Conservation (phyloP, 2,797 vertebrate genomes). For the Myotis daubentonii region DNA sequence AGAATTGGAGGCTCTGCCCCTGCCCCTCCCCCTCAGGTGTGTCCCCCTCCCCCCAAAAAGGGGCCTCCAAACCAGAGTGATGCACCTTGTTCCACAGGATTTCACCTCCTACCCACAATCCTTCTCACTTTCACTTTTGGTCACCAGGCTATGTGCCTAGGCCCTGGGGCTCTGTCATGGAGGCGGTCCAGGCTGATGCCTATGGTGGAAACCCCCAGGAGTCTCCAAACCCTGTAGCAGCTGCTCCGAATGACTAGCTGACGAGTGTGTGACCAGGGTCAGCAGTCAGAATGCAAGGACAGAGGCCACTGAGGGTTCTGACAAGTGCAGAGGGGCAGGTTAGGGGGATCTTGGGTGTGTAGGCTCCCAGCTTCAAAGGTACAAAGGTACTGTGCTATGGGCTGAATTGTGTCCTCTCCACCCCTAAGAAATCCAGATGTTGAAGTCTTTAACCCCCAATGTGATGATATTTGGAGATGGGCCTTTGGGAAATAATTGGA, state of each 20-base stretch:
- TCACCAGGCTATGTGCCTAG: neutral
- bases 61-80: neutral
- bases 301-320: neutral
- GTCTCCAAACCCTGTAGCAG: neutral
- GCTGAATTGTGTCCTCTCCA: neutral
- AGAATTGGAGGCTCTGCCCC: neutral
- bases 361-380: neutral
- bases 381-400: neutral
- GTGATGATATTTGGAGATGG: neutral
- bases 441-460: neutral
- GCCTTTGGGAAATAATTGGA: neutral
- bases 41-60: too few relatives aligned
- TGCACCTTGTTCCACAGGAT: neutral
- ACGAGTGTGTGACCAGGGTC: neutral
- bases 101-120: neutral
- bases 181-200: neutral
- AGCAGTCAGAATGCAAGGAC: neutral
- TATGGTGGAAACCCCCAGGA: neutral
- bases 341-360: neutral
- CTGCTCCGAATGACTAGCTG: neutral
- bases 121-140: neutral
- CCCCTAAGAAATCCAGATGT: neutral
- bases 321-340: neutral
- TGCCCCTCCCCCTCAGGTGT: neutral
- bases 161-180: neutral